Evolutionary conservation across 2,888 invertebrate species (phyloP).

Genomic region (Dynastes maya): DNA sequence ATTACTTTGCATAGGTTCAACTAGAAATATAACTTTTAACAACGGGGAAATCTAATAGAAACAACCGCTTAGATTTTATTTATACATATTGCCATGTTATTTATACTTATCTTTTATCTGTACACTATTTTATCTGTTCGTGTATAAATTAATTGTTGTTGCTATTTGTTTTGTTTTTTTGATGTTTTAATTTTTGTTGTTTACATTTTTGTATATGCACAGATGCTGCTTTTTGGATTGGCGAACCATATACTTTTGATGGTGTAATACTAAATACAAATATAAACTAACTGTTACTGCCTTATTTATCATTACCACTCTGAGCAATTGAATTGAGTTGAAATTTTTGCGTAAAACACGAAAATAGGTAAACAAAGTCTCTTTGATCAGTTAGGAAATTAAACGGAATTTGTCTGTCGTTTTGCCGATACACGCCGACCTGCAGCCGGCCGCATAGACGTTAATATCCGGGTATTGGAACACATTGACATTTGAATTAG

Average conservation of each 20-base stretch:
- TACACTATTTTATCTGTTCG: too few relatives aligned
- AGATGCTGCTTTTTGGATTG: too few relatives aligned
- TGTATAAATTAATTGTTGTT: too few relatives aligned
- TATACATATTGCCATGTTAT: too few relatives aligned
- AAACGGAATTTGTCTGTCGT: slow-evolving; percentile 42
- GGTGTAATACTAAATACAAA: too few relatives aligned
- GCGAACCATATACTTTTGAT: too few relatives aligned
- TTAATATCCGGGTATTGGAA: slow-evolving; percentile 46
- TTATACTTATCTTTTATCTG: too few relatives aligned
- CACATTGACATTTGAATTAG: slow-evolving; percentile 44
- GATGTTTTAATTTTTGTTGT: too few relatives aligned
- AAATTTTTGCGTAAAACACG: slow-evolving; percentile 1
- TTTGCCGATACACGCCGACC: slow-evolving; percentile 26
- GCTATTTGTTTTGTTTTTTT: too few relatives aligned
- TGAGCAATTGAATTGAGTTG: neutral
- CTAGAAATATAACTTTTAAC: neutral
- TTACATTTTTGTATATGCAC: too few relatives aligned
- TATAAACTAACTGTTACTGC: neutral
- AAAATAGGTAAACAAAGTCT: slow-evolving; percentile 31
- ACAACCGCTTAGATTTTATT: neutral
- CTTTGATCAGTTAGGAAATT: slow-evolving; percentile 42
- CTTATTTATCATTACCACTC: slow-evolving; percentile 5
- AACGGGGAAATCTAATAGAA: neutral
- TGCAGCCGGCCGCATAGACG: slow-evolving; percentile 35
- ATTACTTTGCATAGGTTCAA: too few relatives aligned